Evolutionary conservation across 2,888 invertebrate genomes (phyloP), one percentile per base, ranked within the genome.

Genomic region (Apamea monoglypha): DNA sequence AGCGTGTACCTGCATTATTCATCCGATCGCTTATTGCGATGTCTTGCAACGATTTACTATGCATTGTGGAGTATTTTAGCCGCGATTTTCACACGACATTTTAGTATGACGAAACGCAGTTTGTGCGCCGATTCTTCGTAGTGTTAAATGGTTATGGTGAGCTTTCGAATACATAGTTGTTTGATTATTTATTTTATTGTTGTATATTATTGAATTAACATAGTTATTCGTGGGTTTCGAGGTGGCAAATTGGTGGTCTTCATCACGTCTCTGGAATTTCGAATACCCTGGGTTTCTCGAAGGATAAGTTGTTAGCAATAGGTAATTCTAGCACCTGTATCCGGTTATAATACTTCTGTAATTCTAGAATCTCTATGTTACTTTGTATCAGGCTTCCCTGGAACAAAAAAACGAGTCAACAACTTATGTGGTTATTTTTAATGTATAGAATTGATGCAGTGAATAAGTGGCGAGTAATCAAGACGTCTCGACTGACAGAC

Each of bases 1-100:
- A 92, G 91, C 95, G 95, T 94, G 95, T 94, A 92, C 92, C 90
- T 96, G 95, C 95, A 96, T 96, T 95, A 96, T 96, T 96, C 96
- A 96, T 96, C 86, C 86, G 90, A 91, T 90, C 85, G 91, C 89
- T 90, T 92, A 91, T 92, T 91, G 92, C 92, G 92, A 92, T 92
- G 94, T 92, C 93, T 90, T 90, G 89, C 91, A 89, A 88, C 90
- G 92, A 94, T 95, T 95, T 94, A 95, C 93, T 92, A 92, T 91
- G 93, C 91, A 94, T 94, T 94, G 93, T 94, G 90, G 86, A 88
- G 89, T 88, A 90, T 90, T 90, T 90, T 85, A 87, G 87, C 89
- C 88, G 90, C 87, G 86, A 87, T 90, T 89, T 91, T 93, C 92
- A 91, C 92, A 93, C 91, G 91, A 88, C 87, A 88, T 90, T 89